A percentile compares a stretch with the other conserved stretches of the same genome.
These are phyloP conservation scores for Rousettus leschenaultii DNA, from an alignment of 2,113 vertebrate species.

Conservation along the genomic window DNA sequence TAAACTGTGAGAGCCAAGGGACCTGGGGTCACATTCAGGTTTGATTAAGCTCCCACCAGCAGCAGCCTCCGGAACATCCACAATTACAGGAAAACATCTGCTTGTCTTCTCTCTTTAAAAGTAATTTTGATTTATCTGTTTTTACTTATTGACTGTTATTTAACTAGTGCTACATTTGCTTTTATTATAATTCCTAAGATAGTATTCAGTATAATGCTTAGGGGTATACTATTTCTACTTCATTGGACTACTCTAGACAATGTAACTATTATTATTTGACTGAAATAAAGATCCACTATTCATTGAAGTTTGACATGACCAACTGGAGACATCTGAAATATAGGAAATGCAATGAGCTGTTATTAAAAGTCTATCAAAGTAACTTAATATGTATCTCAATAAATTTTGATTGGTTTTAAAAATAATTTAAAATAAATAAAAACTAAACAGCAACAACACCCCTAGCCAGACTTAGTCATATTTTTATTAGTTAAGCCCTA, in stretches of 20 bases:
- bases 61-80: not conserved
- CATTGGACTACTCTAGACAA: not conserved
- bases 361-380: not conserved
- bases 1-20: not conserved
- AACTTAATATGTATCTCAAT: not conserved
- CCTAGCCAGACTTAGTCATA: not conserved
- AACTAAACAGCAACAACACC: not conserved
- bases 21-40: not conserved
- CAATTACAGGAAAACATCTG: not conserved
- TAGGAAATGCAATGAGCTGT: not conserved
- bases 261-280: not conserved
- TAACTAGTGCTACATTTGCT: not conserved
- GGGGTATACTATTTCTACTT: not conserved
- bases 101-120: not conserved
- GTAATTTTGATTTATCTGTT: not conserved
- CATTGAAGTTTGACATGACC: not conserved
- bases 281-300: not conserved
- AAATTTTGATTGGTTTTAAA: not conserved
- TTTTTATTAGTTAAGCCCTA: not conserved
- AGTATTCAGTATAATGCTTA: not conserved
- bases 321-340: not conserved
- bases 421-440: not conserved
- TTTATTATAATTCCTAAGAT: not conserved
- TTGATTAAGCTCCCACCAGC: not conserved
- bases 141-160: not conserved